These are phyloP conservation scores for Montipora sp. DNA, from an alignment of 64 coral and sea anemone species.

Conservation along the genomic window DNA sequence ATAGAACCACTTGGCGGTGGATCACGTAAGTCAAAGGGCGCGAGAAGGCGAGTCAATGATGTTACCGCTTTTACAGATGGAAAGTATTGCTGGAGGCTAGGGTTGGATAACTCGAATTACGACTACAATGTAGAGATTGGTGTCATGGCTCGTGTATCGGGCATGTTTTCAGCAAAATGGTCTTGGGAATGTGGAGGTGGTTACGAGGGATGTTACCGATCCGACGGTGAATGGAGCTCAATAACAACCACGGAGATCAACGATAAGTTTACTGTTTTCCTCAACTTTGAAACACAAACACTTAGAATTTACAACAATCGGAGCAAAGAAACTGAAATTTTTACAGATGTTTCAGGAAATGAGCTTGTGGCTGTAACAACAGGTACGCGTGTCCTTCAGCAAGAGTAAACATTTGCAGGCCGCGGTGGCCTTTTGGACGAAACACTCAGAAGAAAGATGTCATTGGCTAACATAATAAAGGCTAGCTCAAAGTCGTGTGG, in stretches of 20 bases:
- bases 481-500: no score
- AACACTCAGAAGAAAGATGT: no score
- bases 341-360: not conserved
- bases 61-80: not conserved
- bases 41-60: no score
- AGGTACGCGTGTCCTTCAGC: not conserved
- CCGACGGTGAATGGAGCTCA: not conserved
- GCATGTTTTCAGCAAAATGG: no score
- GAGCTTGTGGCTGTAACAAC: not conserved
- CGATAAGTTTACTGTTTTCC: slow-evolving; percentile 19
- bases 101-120: not conserved
- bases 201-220: not conserved
- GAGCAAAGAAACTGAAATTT: slow-evolving; percentile 19
- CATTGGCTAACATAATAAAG: no score
- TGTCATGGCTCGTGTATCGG: not conserved
- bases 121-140: not conserved
- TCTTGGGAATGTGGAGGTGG: no score
- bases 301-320: slow-evolving; percentile 13
- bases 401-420: not conserved
- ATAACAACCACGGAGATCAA: not conserved
- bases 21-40: no score
- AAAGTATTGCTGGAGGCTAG: slow-evolving; percentile 21
- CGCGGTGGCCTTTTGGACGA: no score
- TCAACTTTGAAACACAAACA: not conserved
- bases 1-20: no score